These are phyloP conservation scores for Periparus ater DNA, from an alignment of 2,797 vertebrate species.

Conservation along the genomic window DNA sequence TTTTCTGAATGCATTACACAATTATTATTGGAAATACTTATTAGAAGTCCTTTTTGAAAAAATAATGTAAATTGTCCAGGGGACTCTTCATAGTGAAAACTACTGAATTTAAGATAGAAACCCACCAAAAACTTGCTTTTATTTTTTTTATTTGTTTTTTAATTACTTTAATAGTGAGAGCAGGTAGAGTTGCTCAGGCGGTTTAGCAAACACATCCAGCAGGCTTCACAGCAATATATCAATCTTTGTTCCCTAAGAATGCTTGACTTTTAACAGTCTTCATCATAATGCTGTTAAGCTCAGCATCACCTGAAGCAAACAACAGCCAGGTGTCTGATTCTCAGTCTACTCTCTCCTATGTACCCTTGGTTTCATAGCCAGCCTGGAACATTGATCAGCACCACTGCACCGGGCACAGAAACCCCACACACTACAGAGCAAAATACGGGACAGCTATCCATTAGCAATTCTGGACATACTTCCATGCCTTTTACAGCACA, in stretches of 20 bases:
- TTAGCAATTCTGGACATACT: background rate
- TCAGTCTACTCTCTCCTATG: background rate
- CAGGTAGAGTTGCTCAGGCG: background rate
- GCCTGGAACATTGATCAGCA: background rate
- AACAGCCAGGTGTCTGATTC: background rate
- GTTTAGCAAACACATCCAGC: background rate
- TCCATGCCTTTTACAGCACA: background rate
- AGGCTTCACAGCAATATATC: background rate
- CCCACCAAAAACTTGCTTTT: background rate
- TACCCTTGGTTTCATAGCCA: background rate
- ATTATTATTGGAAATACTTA: background rate
- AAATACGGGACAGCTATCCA: rapidly evolving
- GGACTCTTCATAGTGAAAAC: background rate
- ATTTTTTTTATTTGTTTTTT: background rate
- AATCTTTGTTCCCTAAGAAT: background rate
- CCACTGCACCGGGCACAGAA: background rate
- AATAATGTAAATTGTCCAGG: background rate
- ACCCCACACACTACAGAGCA: background rate
- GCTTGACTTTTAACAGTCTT: background rate
- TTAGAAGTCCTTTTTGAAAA: background rate
- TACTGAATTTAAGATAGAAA: background rate
- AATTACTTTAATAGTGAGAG: background rate
- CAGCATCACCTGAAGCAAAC: background rate
- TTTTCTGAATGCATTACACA: background rate
- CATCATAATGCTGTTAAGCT: background rate